phyloP scores from a whole-genome alignment of 53 echinoderm and acorn worm genomes.

The Patiria pectinifera region DNA sequence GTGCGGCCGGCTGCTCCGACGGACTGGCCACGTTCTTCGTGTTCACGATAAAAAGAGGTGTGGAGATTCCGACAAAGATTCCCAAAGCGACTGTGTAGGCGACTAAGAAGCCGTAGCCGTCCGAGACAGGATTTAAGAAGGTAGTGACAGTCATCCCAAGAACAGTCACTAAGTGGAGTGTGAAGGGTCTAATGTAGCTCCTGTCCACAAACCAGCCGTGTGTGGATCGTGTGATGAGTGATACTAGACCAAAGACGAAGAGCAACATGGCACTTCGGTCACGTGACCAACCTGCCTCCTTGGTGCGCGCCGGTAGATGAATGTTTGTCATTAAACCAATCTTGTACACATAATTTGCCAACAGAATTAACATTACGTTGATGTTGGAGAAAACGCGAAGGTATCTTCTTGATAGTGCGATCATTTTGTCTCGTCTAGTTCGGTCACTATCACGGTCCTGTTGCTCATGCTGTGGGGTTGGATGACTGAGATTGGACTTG shows the following conservation, averaged over 20 bases:
- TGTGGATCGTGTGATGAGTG: background rate
- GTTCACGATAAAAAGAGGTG: slow-evolving; percentile 16
- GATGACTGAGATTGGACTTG: background rate
- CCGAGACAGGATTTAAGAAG: slow-evolving; percentile 23
- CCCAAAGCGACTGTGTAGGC: background rate
- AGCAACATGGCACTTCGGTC: slow-evolving; percentile 13
- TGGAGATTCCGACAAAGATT: background rate
- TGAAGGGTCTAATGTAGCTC: slow-evolving; percentile 29
- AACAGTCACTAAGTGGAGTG: background rate
- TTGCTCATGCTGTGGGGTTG: background rate
- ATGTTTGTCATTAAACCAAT: background rate
- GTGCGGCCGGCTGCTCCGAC: background rate
- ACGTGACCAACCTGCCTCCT: slow-evolving; percentile 25
- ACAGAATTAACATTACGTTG: background rate
- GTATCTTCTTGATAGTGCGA: background rate
- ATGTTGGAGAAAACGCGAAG: slow-evolving; percentile 2
- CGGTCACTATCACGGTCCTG: background rate
- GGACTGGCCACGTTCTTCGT: background rate
- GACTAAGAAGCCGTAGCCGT: slow-evolving; percentile 3
- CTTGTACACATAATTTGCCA: background rate
- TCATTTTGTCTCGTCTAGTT: background rate
- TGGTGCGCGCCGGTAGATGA: slow-evolving; percentile 8
- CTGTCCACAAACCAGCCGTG: slow-evolving; percentile 50
- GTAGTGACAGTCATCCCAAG: background rate
- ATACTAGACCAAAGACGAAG: background rate